A percentile compares a stretch with the other conserved stretches of the same genome.
phyloP scores from a whole-genome alignment of 2,888 invertebrate species.

The Brenthis hecate region DNA sequence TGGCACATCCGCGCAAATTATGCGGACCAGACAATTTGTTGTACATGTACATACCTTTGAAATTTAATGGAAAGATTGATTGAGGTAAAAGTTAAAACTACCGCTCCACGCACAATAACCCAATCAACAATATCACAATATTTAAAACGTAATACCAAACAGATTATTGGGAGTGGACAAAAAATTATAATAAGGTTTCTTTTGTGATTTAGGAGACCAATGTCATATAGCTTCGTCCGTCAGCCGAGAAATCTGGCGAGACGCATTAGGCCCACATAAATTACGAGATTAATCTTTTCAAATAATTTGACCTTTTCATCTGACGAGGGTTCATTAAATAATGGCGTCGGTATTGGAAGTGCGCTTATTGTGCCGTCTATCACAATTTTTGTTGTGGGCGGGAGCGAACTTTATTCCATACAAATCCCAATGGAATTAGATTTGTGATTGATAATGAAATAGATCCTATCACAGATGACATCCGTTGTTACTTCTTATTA shows the following conservation, averaged over 20 bases:
- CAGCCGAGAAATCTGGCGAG: slow-evolving; percentile 71
- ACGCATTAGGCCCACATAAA: slow-evolving; percentile 75
- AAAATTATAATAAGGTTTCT: slow-evolving; percentile 53
- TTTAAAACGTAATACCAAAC: slow-evolving; percentile 37
- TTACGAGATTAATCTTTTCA: slow-evolving; percentile 81
- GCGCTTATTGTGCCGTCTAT: slow-evolving; percentile 80
- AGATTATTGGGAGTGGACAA: slow-evolving; percentile 43
- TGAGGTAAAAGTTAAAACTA: slow-evolving; percentile 40
- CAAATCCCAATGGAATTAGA: slow-evolving; percentile 39
- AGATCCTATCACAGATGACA: slow-evolving; percentile 18
- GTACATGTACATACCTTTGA: slow-evolving; percentile 26
- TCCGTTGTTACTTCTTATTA: background rate
- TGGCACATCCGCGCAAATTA: slow-evolving; percentile 65
- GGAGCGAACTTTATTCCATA: slow-evolving; percentile 54
- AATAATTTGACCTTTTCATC: slow-evolving; percentile 82
- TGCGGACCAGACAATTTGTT: slow-evolving; percentile 36
- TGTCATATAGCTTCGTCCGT: slow-evolving; percentile 63
- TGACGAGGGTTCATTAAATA: slow-evolving; percentile 83
- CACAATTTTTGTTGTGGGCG: slow-evolving; percentile 73
- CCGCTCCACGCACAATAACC: slow-evolving; percentile 37
- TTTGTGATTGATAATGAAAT: slow-evolving; percentile 30
- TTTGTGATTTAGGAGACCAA: slow-evolving; percentile 64
- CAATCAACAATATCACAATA: slow-evolving; percentile 40
- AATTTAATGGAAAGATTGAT: slow-evolving; percentile 36
- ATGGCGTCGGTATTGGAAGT: slow-evolving; percentile 75